Conservation (phyloP, 2,797 vertebrate genomes). For the Pipistrellus pygmaeus region DNA sequence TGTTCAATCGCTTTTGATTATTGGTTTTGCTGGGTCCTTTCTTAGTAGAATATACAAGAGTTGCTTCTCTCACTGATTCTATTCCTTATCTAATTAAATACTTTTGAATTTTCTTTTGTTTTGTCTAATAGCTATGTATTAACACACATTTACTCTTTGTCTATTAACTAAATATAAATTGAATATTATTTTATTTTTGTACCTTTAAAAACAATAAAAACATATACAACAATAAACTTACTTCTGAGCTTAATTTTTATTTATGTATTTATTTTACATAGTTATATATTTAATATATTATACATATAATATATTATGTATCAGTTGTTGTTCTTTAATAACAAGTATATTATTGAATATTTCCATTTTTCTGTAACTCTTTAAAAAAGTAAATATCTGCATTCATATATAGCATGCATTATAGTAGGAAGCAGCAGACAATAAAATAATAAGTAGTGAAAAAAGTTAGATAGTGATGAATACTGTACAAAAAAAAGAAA, state of each 20-base stretch:
- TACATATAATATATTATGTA: background rate
- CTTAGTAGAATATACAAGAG: background rate
- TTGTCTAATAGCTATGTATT: background rate
- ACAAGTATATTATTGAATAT: background rate
- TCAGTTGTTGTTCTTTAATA: background rate
- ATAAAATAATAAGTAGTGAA: background rate
- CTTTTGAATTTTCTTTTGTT: background rate
- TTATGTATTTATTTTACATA: background rate
- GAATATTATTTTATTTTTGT: background rate
- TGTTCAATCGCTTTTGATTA: background rate
- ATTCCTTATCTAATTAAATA: background rate
- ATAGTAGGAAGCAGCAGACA: background rate
- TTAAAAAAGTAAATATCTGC: background rate
- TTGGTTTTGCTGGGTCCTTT: background rate
- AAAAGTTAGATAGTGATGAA: accelerated
- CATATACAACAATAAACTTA: background rate
- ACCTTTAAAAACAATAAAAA: background rate
- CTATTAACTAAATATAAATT: background rate
- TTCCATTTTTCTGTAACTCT: background rate
- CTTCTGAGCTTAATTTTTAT: background rate
- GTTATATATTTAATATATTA: background rate
- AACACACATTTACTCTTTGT: background rate
- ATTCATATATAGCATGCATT: background rate
- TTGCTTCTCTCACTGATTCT: background rate
- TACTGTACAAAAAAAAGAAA: background rate